These are phyloP conservation scores for Carassius auratus DNA, from an alignment of 2,113 vertebrate genomes.

Conservation along the genomic window DNA sequence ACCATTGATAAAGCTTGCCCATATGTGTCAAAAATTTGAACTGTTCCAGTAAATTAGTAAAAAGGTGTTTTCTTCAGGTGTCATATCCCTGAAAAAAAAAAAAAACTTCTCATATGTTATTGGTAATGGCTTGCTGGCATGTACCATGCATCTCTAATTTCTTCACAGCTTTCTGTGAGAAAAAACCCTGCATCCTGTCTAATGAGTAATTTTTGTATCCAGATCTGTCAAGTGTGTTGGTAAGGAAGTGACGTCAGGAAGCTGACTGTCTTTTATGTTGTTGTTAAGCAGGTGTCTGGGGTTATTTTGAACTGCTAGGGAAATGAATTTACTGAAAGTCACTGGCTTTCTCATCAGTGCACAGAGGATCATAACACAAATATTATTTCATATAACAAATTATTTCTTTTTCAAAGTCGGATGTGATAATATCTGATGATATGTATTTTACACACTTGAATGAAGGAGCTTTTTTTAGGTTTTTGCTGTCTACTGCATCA, in stretches of 20 bases:
- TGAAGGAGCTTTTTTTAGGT: neutral
- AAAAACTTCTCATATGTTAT: neutral
- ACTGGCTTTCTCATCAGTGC: slow-evolving; percentile 33
- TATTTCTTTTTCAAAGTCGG: neutral
- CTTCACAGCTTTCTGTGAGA: neutral
- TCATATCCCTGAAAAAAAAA: neutral
- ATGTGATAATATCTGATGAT: neutral
- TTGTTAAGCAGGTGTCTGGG: slow-evolving; percentile 31
- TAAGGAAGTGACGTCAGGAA: slow-evolving; percentile 51
- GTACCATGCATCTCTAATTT: neutral
- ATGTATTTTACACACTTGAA: too few species aligned
- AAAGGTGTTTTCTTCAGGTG: neutral
- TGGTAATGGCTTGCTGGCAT: neutral
- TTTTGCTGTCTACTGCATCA: neutral
- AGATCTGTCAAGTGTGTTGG: slow-evolving; percentile 14
- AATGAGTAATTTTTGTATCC: slow-evolving; percentile 25
- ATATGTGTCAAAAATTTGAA: neutral
- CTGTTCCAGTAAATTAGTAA: neutral
- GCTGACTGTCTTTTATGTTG: neutral
- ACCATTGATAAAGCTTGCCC: neutral
- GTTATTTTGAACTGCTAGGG: slow-evolving; percentile 16
- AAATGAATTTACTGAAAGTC: slow-evolving; percentile 57
- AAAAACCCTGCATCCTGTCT: slow-evolving; percentile 21
- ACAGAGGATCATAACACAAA: neutral
- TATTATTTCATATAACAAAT: too few species aligned